Base-by-base conservation (phyloP, 1,140 invertebrate genomes). In the Formica exsecta region DNA sequence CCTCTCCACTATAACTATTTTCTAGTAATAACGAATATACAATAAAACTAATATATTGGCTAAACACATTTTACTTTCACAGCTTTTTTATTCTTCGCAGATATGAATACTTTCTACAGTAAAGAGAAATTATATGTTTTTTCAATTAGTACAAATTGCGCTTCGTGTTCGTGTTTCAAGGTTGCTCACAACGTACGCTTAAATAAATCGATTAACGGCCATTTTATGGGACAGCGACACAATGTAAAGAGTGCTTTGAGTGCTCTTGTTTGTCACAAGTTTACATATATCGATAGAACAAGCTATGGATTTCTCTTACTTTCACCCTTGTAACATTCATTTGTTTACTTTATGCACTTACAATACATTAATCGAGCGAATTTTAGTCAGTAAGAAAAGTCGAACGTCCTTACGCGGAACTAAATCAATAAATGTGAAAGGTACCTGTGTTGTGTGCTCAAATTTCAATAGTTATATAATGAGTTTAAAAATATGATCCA, bases 61-160 rank as follows among this genome's bases (percentile, higher is more conserved):
- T 13, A 25, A 11, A 4, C 16, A 41, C 41, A 61, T 48, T 83
- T 73, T 83, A 74, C 68, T 83, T 83, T 83, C 79, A 83, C 79
- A n/a, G 25, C 22, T 73, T 51, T 51, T 61, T 54, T 36, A 73
- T 73, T 81, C 29, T 4, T 41, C 25, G 29, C 29, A 61, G 36
- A 83, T 61, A 83, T 73, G 68, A 83, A 83, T 83, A 83, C 68
- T 83, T 83, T 83, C 79, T 83, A 74, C 32, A 54, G 38, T 38
- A 22, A 22, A 13, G 57, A 73, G 79, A 83, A 74, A 74, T 83
- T 61, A 83, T 16, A 51, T 73, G 6, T 83, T 73, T 74, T 73
- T 83, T 68, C 54, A 74, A 61, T 81, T 64, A n/a, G 7, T 59
- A 38, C 16, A 57, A 13, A 13, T 13, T 36, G 64, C 51, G 51